phyloP scores from a whole-genome alignment of 1,140 invertebrate species.

The Platorchestia sp. region DNA sequence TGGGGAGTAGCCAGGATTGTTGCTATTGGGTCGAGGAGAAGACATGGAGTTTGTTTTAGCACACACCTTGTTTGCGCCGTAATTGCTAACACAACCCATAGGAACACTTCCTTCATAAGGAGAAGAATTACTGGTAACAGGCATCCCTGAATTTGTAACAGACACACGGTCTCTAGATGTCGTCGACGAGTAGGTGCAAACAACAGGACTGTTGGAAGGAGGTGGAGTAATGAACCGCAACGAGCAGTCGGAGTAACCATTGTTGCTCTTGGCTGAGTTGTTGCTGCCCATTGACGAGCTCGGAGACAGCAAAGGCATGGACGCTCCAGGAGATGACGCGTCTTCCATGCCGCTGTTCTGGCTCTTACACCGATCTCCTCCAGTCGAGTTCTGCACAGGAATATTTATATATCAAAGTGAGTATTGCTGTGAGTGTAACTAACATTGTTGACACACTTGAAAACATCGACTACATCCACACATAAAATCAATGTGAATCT shows the following conservation, averaged over 20 bases:
- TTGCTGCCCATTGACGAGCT: not conserved
- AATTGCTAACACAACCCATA: not conserved
- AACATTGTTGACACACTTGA: too few species aligned
- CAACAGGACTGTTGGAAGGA: conserved; percentile 37
- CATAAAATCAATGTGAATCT: too few species aligned
- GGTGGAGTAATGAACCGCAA: conserved; percentile 31
- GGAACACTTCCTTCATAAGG: not conserved
- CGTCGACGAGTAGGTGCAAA: not conserved
- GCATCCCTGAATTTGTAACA: not conserved
- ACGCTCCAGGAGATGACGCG: not conserved
- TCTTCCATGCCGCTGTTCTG: conserved; percentile 12
- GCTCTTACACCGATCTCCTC: conserved; percentile 11
- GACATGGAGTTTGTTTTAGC: not conserved
- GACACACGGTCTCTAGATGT: not conserved
- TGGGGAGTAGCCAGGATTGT: conserved; percentile 22
- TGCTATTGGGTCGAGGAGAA: conserved; percentile 2
- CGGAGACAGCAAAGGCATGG: conserved; percentile 31
- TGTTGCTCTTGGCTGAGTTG: not conserved
- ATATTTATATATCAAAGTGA: not conserved
- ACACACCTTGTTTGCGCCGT: not conserved
- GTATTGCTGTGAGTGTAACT: too few species aligned
- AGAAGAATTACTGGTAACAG: not conserved
- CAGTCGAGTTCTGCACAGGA: not conserved
- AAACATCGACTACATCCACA: too few species aligned
- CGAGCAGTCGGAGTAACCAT: conserved; percentile 4